Evolutionary conservation across 2,113 vertebrate species (phyloP).

Genomic region (Sus scrofa): T2T-Sscrofa CM000821.6:11884501-11885000

Average conservation of each 20-base stretch:
- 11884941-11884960: not conserved
- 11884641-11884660: not conserved
- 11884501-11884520: not conserved
- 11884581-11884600: not conserved
- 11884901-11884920: not conserved
- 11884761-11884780: not conserved
- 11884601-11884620: not conserved
- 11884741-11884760: not conserved
- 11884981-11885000: not conserved
- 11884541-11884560: not conserved
- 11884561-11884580: not conserved
- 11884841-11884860: not conserved
- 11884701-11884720: not conserved
- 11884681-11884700: not conserved
- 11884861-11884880: not conserved
- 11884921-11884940: not conserved
- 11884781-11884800: not conserved
- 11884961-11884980: not conserved
- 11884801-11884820: not conserved
- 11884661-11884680: not conserved
- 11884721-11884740: not conserved
- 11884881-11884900: not conserved
- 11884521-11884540: not conserved
- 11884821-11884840: not conserved
- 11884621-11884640: not conserved